A percentile compares a stretch with the other conserved stretches of the same genome.
These are phyloP conservation scores for Bathybates hornii DNA, from an alignment of 2,113 vertebrate genomes.

Conservation along the genomic window DNA sequence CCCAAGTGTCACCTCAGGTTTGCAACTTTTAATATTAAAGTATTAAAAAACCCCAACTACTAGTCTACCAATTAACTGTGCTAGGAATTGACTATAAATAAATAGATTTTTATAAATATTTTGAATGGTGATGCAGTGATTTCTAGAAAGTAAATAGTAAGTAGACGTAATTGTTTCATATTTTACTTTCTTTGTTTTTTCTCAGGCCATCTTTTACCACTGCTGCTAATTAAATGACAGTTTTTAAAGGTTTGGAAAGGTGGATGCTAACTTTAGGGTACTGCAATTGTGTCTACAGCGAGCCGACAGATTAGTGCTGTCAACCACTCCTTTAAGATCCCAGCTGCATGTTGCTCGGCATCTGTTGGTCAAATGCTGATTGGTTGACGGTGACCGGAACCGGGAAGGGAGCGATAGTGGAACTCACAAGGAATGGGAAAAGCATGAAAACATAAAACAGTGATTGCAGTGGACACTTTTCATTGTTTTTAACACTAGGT, in stretches of 20 bases:
- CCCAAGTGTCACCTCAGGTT: not conserved
- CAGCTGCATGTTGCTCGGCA: not conserved
- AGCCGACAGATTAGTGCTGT: not conserved
- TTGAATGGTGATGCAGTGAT: not conserved
- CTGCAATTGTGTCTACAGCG: not conserved
- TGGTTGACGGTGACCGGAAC: not conserved
- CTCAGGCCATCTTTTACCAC: not conserved
- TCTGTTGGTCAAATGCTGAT: not conserved
- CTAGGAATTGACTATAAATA: not conserved
- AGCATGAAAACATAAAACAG: not conserved
- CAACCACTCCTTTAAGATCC: not conserved
- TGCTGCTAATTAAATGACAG: not conserved
- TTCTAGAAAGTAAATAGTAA: not conserved
- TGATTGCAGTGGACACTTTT: not conserved
- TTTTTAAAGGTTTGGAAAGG: not conserved
- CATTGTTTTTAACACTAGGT: not conserved
- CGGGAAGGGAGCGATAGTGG: not conserved
- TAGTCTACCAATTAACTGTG: not conserved
- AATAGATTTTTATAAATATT: not conserved
- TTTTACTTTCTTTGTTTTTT: not conserved
- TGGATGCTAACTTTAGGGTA: not conserved
- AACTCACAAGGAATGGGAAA: not conserved
- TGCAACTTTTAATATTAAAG: not conserved
- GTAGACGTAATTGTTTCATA: not conserved
- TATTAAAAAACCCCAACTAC: rapidly evolving